Evolutionary conservation across 2,888 invertebrate genomes (phyloP), one percentile per base, ranked within the genome.

Genomic region (Polyploca ridens): DNA sequence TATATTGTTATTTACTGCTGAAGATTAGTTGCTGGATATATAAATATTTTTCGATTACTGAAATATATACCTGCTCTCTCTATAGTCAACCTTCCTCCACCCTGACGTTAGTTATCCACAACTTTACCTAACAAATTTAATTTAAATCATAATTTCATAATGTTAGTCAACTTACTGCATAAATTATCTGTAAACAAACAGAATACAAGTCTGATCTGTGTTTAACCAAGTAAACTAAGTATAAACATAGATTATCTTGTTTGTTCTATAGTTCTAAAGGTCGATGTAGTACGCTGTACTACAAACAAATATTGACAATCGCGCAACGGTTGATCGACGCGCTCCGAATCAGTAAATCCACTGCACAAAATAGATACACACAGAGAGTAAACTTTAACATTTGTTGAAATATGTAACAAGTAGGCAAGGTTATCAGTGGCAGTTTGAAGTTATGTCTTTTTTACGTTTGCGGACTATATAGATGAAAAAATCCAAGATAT

Each of bases 261-360:
- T 54, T 54, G 19, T 54, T 19, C 16, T 54, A 54, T 19, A 54
- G 54, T 54, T 54, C 10, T 54, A 19, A 8, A 54, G 49, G 54
- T 54, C 3, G 54, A 54, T 54, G 54, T 49, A 5, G 49, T 54
- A 54, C 49, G 49, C 54, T 19, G 54, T 54, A 54, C 54, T 19
- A 54, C 16, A 19, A 19, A 19, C 19, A 19, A 54, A 54, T 54
- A 19, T 54, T 54, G 54, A 54, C 54, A 54, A 54, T 19, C 54
- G 19, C 54, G 54, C 16, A 54, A 54, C 19, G 10, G 54, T 19
- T 16, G 54, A 54, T 54, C 54, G 10, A 54, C 54, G 19, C 16
- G 54, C 10, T 54, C 19, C 54, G 7, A 54, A 46, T 46, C 46
- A n/a, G 46, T 46, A 46, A 46, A 54, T 54, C 54, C 54, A 19